Conservation (phyloP, 2,797 vertebrate genomes). For the Glossophaga mutica region DNA sequence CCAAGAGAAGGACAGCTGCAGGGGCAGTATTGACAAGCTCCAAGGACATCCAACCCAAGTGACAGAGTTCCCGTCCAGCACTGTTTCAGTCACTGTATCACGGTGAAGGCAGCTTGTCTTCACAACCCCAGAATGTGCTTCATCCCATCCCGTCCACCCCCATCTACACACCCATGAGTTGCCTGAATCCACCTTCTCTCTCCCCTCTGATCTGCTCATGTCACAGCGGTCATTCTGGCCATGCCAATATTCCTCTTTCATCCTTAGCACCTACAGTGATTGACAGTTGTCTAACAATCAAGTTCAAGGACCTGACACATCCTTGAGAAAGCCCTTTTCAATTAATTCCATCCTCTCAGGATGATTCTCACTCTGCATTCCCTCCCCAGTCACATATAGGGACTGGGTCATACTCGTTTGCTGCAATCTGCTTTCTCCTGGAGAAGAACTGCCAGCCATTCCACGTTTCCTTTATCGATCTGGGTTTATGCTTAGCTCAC, state of each 20-base stretch:
- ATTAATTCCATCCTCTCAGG: background rate
- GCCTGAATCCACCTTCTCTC: background rate
- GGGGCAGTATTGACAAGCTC: background rate
- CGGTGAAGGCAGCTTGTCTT: background rate
- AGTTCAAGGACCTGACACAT: background rate
- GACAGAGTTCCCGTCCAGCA: background rate
- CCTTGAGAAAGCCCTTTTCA: background rate
- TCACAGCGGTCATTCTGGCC: background rate
- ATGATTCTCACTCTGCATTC: background rate
- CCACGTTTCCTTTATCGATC: background rate
- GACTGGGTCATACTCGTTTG: background rate
- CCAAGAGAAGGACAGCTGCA: background rate
- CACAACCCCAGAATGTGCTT: background rate
- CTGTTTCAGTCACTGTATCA: background rate
- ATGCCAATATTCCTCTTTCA: background rate
- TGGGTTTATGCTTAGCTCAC: background rate
- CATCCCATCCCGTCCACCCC: rapidly evolving
- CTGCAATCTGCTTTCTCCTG: background rate
- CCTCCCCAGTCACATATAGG: background rate
- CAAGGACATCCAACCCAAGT: background rate
- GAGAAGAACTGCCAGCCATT: background rate
- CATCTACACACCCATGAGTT: background rate
- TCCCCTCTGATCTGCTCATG: background rate
- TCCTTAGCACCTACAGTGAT: background rate
- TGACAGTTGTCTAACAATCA: background rate